Percentiles rank a stretch among this genome's conserved stretches.
These are phyloP conservation scores for Erynnis tages DNA, from an alignment of 2,888 invertebrate genomes.

Conservation along the genomic window DNA sequence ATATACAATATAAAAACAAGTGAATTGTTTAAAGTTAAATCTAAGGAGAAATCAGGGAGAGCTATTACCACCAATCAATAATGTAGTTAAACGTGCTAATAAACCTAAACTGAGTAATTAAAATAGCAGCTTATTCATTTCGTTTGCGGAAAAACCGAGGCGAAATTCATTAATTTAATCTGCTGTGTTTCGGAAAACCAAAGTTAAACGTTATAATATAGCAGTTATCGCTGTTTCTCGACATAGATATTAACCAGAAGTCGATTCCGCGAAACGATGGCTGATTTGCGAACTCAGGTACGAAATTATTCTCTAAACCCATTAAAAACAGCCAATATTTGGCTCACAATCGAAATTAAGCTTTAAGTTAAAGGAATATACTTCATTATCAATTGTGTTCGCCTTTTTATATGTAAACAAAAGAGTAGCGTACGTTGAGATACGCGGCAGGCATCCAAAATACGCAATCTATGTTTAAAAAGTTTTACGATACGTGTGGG, in stretches of 20 bases:
- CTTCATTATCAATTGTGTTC: slow-evolving; percentile 21
- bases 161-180: not conserved
- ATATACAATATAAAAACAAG: too few relatives aligned
- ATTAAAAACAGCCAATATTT: slow-evolving; percentile 34
- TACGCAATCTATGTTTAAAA: slow-evolving; percentile 40
- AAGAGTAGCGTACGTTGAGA: slow-evolving; percentile 35
- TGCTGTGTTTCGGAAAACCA: slow-evolving; percentile 14
- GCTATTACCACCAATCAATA: too few relatives aligned
- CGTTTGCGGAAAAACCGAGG: not conserved
- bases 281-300: slow-evolving; percentile 47
- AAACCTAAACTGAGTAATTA: too few relatives aligned
- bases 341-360: slow-evolving; percentile 17
- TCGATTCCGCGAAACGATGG: slow-evolving; percentile 42
- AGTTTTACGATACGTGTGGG: slow-evolving; percentile 5
- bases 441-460: slow-evolving; percentile 47
- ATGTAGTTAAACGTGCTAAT: too few relatives aligned
- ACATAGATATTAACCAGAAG: slow-evolving; percentile 48
- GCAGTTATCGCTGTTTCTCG: slow-evolving; percentile 18
- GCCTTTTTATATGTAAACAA: slow-evolving; percentile 26
- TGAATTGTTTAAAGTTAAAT: too few relatives aligned
- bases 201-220: slow-evolving; percentile 8
- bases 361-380: slow-evolving; percentile 14
- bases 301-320: slow-evolving; percentile 37
- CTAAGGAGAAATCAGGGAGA: too few relatives aligned
- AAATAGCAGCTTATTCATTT: not conserved